Base-by-base conservation (phyloP, 1,140 invertebrate genomes). In the Drosophila hydei region DNA sequence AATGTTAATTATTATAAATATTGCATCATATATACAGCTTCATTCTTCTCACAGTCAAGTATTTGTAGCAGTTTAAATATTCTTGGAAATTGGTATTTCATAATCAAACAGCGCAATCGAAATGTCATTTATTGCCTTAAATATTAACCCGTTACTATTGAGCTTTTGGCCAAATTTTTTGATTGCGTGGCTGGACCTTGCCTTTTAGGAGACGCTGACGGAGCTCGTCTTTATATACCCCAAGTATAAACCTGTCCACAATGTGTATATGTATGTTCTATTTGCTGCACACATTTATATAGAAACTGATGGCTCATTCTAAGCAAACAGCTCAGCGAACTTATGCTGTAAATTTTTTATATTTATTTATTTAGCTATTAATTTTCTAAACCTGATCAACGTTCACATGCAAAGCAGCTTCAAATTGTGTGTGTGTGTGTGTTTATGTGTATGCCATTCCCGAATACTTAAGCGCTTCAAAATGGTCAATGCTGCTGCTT, bases 351-450 rank as follows among this genome's bases (percentile, higher is more conserved):
- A 85, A 69, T 52, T 70, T 79, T 70, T 72, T 63, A 68, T 83
- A 83, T 84, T 42, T 71, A 68, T 87, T 80, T 85, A 61, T 30
- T 55, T 33, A 33, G 62, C 73, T 80, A 77, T 85, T 80, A 65
- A 79, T 70, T 77, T 68, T 48, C 40, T 43, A 52, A 64, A 45
- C 36, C 62, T 69, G 64, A 71, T 43, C 77, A 51, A 51, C 63
- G 69, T 60, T 74, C 65, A 75, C 47, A 85, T 85, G 80, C 81
- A 85, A 85, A 85, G 87, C 62, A 85, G 67, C 45, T 69, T 36
- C 38, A 11, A 25, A 25, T 62, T 50, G 8, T 23, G 4, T 25
- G n/a, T 25, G 36, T 16, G 12, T 30, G 56, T 59, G 6, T 14
- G 7, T 47, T 8, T 21, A 16, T 47, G 42, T 21, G 14, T 36